Percentiles rank a stretch among this genome's conserved stretches.
phyloP scores from a whole-genome alignment of 2,888 invertebrate genomes.

The Ormyrus labotus region DNA sequence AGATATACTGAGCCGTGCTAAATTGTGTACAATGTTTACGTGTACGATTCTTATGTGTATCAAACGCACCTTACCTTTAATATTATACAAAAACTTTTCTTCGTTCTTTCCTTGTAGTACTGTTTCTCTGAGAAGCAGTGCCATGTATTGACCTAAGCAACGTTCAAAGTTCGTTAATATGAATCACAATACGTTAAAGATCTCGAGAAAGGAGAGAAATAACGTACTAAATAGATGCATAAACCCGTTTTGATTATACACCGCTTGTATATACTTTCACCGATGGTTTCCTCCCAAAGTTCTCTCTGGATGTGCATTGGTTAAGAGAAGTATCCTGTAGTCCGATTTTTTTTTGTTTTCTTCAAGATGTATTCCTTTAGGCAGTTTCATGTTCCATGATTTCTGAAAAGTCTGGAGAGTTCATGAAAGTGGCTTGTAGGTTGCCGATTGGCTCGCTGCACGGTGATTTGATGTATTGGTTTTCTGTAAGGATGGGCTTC shows the following conservation, averaged over 20 bases:
- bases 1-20: no score
- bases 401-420: background rate
- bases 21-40: no score
- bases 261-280: no score
- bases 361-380: background rate
- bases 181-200: conserved; percentile 36
- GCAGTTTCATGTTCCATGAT: conserved; percentile 20
- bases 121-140: background rate
- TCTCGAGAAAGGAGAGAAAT: background rate
- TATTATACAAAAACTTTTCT: background rate
- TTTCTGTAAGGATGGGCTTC: conserved; percentile 40
- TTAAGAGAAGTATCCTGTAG: no score
- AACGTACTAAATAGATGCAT: no score
- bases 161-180: conserved; percentile 19
- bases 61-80: no score
- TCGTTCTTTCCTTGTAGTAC: background rate
- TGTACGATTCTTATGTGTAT: no score
- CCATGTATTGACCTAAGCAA: conserved; percentile 16
- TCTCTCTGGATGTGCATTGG: no score
- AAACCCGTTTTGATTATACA: no score
- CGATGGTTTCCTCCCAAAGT: no score
- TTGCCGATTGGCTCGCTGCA: conserved; percentile 14
- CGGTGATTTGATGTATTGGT: conserved; percentile 14
- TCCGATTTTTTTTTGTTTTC: no score
- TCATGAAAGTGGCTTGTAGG: background rate